phyloP scores from a whole-genome alignment of 2,113 vertebrate genomes.

The Pogonocichla stellata region DNA sequence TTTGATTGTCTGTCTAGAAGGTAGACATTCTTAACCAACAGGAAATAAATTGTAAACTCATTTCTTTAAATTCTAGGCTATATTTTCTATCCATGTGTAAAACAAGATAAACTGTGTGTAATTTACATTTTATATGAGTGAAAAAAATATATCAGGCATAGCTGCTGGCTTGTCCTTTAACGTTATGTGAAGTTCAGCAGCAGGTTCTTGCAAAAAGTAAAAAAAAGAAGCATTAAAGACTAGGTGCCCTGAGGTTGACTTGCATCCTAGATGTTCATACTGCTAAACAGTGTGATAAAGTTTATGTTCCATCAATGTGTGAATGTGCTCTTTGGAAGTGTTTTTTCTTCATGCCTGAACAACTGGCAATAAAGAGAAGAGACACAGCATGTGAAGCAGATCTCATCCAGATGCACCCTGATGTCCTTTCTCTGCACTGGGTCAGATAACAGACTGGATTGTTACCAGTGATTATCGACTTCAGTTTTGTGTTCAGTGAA shows the following conservation, averaged over 20 bases:
- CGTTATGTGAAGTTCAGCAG: background rate
- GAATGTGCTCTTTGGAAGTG: slow-evolving; percentile 27
- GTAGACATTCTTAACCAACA: background rate
- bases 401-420: background rate
- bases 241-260: slow-evolving; percentile 20
- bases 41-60: background rate
- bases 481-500: background rate
- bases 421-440: background rate
- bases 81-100: background rate
- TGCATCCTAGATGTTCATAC: background rate
- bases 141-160: background rate
- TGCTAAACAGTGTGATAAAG: background rate
- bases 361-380: background rate
- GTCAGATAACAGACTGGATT: background rate
- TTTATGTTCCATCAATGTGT: slow-evolving; percentile 44
- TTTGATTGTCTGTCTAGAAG: background rate
- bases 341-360: slow-evolving; percentile 30
- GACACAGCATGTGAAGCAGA: background rate
- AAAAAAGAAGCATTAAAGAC: background rate
- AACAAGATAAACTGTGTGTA: background rate
- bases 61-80: background rate
- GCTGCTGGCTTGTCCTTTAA: background rate
- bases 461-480: background rate
- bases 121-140: background rate
- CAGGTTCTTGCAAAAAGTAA: background rate